Evolutionary conservation across 2,888 invertebrate species (phyloP).

Genomic region (Hymenopus coronatus): DNA sequence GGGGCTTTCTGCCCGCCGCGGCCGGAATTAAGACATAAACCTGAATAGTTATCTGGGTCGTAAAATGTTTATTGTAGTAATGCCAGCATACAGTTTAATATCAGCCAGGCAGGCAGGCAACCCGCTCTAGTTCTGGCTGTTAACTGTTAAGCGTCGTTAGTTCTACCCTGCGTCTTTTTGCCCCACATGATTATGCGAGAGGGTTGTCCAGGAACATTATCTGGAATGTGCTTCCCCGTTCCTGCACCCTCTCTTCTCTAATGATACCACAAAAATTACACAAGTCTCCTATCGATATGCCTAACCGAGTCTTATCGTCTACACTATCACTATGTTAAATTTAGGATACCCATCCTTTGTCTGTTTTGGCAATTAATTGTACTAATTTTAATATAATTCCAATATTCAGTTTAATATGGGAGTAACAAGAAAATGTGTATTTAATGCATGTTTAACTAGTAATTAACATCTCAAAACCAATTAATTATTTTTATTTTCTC

Average conservation of each 20-base stretch:
- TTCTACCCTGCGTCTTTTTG: background rate
- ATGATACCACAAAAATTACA: background rate
- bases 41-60: slow-evolving; percentile 1
- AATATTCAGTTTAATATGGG: too few relatives aligned
- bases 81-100: background rate
- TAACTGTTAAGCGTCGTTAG: background rate
- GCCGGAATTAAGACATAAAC: slow-evolving; percentile 20
- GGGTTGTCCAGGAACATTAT: background rate
- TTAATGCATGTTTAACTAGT: too few relatives aligned
- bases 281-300: too few relatives aligned
- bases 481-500: too few relatives aligned
- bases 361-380: too few relatives aligned
- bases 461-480: too few relatives aligned
- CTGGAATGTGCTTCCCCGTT: background rate
- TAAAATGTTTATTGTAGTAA: slow-evolving; percentile 15
- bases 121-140: background rate
- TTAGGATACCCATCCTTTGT: too few relatives aligned
- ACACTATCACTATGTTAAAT: too few relatives aligned
- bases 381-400: too few relatives aligned
- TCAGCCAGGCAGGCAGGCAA: background rate
- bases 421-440: too few relatives aligned
- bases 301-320: too few relatives aligned
- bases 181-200: background rate
- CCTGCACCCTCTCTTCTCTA: background rate
- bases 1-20: background rate